These are phyloP conservation scores for Eupithecia insigniata DNA, from an alignment of 2,888 invertebrate genomes.

Conservation along the genomic window DNA sequence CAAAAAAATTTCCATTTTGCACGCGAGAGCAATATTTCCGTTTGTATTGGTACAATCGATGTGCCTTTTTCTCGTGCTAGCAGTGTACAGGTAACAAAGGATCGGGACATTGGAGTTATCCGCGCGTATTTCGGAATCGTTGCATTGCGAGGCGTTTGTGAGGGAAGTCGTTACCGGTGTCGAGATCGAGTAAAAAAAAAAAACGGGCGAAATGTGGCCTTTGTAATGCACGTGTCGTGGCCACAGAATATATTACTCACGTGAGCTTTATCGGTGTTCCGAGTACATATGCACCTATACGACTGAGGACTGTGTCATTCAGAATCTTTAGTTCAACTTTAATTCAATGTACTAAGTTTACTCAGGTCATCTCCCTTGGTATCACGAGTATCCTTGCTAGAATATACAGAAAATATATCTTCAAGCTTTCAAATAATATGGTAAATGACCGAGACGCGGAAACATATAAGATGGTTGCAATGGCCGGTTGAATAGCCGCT, in stretches of 20 bases:
- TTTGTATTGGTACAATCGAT: slow-evolving; percentile 72
- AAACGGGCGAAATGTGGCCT: slow-evolving; percentile 54
- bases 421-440: slow-evolving; percentile 9
- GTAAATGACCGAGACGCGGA: slow-evolving; percentile 6
- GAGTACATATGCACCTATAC: neutral
- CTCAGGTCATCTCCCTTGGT: neutral
- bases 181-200: slow-evolving; percentile 66
- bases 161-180: slow-evolving; percentile 72
- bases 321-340: neutral
- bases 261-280: neutral
- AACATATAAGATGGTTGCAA: slow-evolving; percentile 4
- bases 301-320: neutral
- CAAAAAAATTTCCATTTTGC: slow-evolving; percentile 69
- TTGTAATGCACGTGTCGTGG: slow-evolving; percentile 57
- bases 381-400: neutral
- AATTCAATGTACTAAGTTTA: neutral
- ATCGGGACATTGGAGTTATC: slow-evolving; percentile 53
- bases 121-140: slow-evolving; percentile 64
- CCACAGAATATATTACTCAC: slow-evolving; percentile 28
- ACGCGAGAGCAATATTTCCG: slow-evolving; percentile 65
- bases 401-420: neutral
- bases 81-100: slow-evolving; percentile 54
- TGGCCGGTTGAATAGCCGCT: slow-evolving; percentile 5
- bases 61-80: slow-evolving; percentile 61
- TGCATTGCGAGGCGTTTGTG: slow-evolving; percentile 64